These are phyloP conservation scores for Lepidocolaptes lacrymiger DNA, from an alignment of 2,797 vertebrate species.

Conservation along the genomic window DNA sequence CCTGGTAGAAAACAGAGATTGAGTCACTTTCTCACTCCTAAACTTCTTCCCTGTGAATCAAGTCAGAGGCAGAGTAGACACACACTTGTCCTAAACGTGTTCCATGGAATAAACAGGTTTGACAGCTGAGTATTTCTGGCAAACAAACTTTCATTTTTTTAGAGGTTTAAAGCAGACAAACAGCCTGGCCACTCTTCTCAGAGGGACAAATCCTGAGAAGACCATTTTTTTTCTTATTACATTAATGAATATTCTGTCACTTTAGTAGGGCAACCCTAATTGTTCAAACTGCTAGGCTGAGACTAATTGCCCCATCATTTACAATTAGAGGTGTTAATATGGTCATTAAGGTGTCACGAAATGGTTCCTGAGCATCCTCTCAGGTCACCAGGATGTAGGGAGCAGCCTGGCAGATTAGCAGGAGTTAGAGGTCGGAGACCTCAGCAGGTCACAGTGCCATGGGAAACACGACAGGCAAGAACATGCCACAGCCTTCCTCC, in stretches of 20 bases:
- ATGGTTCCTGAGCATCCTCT: background rate
- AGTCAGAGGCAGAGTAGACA: background rate
- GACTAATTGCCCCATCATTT: conserved; percentile 41
- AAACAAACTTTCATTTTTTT: background rate
- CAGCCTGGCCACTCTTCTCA: background rate
- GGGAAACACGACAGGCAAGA: background rate
- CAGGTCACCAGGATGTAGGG: background rate
- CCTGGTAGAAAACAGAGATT: background rate
- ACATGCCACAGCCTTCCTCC: accelerated
- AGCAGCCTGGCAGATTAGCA: background rate
- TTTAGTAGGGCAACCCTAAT: conserved; percentile 14
- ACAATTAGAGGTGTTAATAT: conserved; percentile 34
- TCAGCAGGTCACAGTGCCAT: background rate
- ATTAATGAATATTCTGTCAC: conserved; percentile 48
- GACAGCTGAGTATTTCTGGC: background rate
- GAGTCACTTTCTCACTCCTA: background rate
- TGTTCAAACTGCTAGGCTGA: conserved; percentile 3
- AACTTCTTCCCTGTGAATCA: background rate
- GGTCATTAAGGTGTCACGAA: background rate
- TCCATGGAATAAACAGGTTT: conserved; percentile 11
- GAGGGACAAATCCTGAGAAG: conserved; percentile 1
- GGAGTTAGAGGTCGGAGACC: background rate
- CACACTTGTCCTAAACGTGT: background rate
- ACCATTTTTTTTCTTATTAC: background rate
- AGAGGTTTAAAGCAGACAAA: background rate